Evolutionary conservation across 2,113 vertebrate genomes (phyloP).

Genomic region (Stercorarius parasiticus): DNA sequence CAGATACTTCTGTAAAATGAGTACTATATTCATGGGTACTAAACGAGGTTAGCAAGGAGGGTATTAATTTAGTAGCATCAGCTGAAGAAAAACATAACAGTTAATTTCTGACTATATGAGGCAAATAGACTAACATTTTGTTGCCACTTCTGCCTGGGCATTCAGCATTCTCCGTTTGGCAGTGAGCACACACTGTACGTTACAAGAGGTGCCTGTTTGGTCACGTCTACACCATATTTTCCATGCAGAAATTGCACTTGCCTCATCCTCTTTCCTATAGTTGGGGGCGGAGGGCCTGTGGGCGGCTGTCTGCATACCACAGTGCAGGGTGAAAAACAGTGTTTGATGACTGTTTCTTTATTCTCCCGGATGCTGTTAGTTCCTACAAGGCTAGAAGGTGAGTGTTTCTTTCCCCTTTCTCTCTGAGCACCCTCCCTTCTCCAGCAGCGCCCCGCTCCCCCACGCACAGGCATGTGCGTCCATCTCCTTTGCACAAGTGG

Average conservation of each 20-base stretch:
- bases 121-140: neutral
- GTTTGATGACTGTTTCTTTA: neutral
- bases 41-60: neutral
- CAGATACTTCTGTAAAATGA: neutral
- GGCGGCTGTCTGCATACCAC: neutral
- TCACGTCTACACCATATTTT: neutral
- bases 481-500: neutral
- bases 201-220: neutral
- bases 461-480: fast-evolving
- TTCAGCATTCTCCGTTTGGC: neutral
- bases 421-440: neutral
- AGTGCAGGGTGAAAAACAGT: neutral
- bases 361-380: neutral
- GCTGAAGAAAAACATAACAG: neutral
- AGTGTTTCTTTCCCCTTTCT: neutral
- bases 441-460: neutral
- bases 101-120: neutral
- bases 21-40: neutral
- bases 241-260: neutral
- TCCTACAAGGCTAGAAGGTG: neutral
- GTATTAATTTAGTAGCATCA: neutral
- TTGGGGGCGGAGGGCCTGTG: neutral
- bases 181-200: fast-evolving
- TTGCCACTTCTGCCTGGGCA: neutral
- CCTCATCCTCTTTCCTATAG: neutral